Evolutionary conservation across 1,140 invertebrate genomes (phyloP).

Genomic region (Homarus americanus): DNA sequence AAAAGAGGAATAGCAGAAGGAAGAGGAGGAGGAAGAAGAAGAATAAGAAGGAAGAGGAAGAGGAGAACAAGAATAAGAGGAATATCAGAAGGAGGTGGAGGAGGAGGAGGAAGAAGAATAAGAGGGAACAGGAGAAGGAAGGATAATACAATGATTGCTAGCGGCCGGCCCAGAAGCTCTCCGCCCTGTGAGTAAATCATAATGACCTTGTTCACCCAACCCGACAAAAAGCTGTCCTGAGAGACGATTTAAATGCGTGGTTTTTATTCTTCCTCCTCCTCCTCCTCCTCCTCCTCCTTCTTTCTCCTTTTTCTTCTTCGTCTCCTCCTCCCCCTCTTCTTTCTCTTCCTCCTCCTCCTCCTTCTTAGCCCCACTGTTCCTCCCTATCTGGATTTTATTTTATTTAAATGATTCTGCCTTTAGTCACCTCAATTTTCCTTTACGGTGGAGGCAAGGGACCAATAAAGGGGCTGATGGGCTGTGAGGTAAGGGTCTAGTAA

Average conservation of each 20-base stretch:
- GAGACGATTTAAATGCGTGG: constrained; percentile 1
- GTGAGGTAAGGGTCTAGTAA: too few relatives aligned
- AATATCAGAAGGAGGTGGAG: too few relatives aligned
- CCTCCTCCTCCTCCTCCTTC: not conserved
- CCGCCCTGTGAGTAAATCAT: not conserved
- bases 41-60: not conserved
- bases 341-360: not conserved
- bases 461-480: too few relatives aligned
- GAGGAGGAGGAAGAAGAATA: not conserved
- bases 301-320: not conserved
- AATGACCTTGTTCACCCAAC: not conserved
- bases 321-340: too few relatives aligned
- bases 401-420: not conserved
- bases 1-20: not conserved
- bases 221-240: not conserved
- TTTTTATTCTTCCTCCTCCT: not conserved
- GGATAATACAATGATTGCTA: not conserved
- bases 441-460: too few relatives aligned
- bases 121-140: too few relatives aligned
- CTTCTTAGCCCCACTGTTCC: not conserved
- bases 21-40: not conserved
- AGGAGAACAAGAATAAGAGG: too few relatives aligned
- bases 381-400: not conserved
- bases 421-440: not conserved
- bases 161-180: not conserved